These are phyloP conservation scores for Phymanthus crucifer DNA, from an alignment of 92 coral and sea anemone species.

Conservation along the genomic window DNA sequence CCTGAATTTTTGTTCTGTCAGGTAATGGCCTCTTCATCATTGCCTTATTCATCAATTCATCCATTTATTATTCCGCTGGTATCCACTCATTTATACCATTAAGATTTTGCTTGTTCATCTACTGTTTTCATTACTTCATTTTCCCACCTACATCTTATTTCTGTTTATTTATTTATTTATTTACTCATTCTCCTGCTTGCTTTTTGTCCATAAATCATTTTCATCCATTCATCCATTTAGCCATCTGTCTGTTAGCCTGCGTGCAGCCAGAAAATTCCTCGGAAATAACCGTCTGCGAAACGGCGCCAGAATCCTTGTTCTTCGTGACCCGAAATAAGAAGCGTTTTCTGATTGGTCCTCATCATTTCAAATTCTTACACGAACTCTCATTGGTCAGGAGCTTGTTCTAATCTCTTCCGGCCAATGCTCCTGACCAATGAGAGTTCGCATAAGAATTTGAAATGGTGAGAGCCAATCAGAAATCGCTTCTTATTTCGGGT, in stretches of 20 bases:
- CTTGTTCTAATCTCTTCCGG: no score
- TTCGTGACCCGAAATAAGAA: no score
- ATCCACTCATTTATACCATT: not conserved
- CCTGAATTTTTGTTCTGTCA: constrained; percentile 51
- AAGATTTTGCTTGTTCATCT: not conserved
- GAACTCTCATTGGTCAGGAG: no score
- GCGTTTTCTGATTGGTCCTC: no score
- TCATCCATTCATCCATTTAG: not conserved
- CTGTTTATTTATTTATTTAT: not conserved
- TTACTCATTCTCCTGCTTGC: not conserved
- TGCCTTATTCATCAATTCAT: not conserved
- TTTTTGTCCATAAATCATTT: not conserved
- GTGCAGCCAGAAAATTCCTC: no score
- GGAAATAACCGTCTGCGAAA: no score
- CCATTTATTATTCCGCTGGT: not conserved
- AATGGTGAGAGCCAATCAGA: no score
- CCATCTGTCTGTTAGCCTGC: not conserved
- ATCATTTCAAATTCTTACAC: no score
- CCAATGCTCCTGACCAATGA: no score
- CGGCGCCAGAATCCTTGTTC: no score
- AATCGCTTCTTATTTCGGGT: no score
- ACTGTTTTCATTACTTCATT: not conserved
- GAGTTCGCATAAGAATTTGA: no score
- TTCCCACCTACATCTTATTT: not conserved
- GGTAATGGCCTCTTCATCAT: constrained; percentile 35